phyloP scores from a whole-genome alignment of 2,113 vertebrate species.

The Xyliphius kryptos region DNA sequence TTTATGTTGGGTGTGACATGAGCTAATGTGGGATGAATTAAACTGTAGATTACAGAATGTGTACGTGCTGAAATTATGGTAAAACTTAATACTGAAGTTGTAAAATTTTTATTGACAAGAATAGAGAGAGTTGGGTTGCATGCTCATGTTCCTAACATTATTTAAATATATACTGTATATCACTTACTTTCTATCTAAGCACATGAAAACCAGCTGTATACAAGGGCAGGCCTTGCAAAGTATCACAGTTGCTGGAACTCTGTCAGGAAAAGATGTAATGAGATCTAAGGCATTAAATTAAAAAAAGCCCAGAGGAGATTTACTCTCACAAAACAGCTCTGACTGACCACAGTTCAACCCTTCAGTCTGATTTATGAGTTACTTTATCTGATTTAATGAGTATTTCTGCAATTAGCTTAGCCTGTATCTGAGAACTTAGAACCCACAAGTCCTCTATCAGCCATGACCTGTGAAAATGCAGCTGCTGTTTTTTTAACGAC shows the following conservation, averaged over 20 bases:
- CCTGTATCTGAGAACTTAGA: slow-evolving; percentile 44
- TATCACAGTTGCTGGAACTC: too few species aligned
- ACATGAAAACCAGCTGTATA: slow-evolving; percentile 45
- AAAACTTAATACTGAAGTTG: too few species aligned
- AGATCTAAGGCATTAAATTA: slow-evolving; percentile 57
- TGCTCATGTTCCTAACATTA: too few species aligned
- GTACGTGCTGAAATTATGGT: too few species aligned
- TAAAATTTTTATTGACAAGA: too few species aligned
- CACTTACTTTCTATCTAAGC: slow-evolving; percentile 43
- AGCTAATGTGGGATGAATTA: too few species aligned
- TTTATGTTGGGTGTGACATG: too few species aligned
- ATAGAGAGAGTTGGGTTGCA: too few species aligned
- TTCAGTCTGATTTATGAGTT: slow-evolving; percentile 64
- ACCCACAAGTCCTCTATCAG: slow-evolving; percentile 47
- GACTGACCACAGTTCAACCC: slow-evolving; percentile 55
- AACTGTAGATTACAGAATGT: too few species aligned
- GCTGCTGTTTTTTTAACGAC: slow-evolving; percentile 56
- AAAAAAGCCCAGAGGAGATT: slow-evolving; percentile 49
- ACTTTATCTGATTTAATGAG: slow-evolving; percentile 66
- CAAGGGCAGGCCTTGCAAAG: slow-evolving; percentile 37
- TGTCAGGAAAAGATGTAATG: slow-evolving; percentile 59
- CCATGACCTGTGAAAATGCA: slow-evolving; percentile 53
- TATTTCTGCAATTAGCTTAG: slow-evolving; percentile 63
- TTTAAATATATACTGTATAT: too few species aligned
- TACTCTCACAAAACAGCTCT: slow-evolving; percentile 45